Evolutionary conservation across 2,888 invertebrate species (phyloP).

Genomic region (Caenorhabditis doughertyi): DNA sequence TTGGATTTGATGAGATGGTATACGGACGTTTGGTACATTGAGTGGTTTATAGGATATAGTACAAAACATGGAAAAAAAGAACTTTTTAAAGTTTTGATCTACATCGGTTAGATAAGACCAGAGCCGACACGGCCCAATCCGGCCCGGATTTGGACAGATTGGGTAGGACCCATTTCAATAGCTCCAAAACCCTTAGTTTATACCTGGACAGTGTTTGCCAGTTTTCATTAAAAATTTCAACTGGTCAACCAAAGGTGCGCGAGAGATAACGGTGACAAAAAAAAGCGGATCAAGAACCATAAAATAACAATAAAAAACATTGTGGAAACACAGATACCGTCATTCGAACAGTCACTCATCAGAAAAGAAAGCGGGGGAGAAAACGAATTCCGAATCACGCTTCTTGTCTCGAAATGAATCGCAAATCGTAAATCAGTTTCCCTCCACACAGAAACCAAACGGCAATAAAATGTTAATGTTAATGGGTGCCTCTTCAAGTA

Average conservation of each 20-base stretch:
- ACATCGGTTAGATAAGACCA: too few relatives aligned
- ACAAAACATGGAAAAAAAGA: not conserved
- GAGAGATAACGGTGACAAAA: too few relatives aligned
- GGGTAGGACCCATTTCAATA: too few relatives aligned
- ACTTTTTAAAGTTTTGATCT: not conserved
- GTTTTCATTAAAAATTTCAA: too few relatives aligned
- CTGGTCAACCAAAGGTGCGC: too few relatives aligned
- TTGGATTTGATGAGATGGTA: slow-evolving; percentile 52
- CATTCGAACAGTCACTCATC: too few relatives aligned
- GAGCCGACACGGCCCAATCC: too few relatives aligned
- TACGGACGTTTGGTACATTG: slow-evolving; percentile 34
- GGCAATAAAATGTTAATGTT: slow-evolving; percentile 54
- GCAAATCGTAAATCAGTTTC: slow-evolving; percentile 36
- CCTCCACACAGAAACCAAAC: not conserved
- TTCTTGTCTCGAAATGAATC: slow-evolving; percentile 46
- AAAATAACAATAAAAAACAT: slow-evolving; percentile 5
- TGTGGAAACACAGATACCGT: not conserved
- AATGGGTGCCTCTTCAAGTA: slow-evolving; percentile 34
- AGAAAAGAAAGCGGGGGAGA: slow-evolving; percentile 3
- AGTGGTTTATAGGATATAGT: slow-evolving; percentile 2
- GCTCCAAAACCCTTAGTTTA: too few relatives aligned
- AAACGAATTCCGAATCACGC: slow-evolving; percentile 18
- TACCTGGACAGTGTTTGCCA: too few relatives aligned
- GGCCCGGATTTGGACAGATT: too few relatives aligned
- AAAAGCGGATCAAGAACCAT: slow-evolving; percentile 24